Conservation (phyloP, 2,888 invertebrate genomes). For the Eupithecia subfuscata region DNA sequence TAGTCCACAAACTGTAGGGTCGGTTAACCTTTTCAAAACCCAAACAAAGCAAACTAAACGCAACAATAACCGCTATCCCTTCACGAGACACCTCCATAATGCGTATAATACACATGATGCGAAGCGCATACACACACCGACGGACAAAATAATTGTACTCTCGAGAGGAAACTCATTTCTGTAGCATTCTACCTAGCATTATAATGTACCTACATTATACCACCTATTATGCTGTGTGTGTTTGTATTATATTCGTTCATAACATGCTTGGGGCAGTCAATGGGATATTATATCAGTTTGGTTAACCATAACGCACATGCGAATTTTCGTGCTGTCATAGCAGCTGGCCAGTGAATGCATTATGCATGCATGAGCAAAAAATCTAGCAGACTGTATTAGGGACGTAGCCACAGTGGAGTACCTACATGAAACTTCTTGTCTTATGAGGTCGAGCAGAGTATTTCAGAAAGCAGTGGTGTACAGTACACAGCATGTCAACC, state of each 20-base stretch:
- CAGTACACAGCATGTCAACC: too few species aligned
- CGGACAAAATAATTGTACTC: not conserved
- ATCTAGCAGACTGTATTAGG: not conserved
- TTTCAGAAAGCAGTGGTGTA: too few species aligned
- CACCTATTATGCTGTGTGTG: not conserved
- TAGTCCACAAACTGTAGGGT: not conserved
- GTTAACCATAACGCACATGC: not conserved
- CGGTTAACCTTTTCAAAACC: not conserved
- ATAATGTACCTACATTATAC: not conserved
- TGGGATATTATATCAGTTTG: not conserved
- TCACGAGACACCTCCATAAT: constrained; percentile 37
- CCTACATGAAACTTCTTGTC: not conserved
- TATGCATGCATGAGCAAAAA: not conserved
- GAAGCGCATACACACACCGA: constrained; percentile 31
- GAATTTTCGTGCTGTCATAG: not conserved
- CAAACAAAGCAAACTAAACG: not conserved
- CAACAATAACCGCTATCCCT: constrained; percentile 10
- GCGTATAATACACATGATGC: constrained; percentile 53
- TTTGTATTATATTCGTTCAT: not conserved
- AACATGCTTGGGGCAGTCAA: not conserved
- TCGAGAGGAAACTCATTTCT: not conserved
- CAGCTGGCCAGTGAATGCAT: not conserved
- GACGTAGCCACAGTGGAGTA: not conserved
- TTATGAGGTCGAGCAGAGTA: too few species aligned
- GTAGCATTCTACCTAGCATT: not conserved